These are phyloP conservation scores for Cossypha heuglini DNA, from an alignment of 2,797 vertebrate species.

Conservation along the genomic window DNA sequence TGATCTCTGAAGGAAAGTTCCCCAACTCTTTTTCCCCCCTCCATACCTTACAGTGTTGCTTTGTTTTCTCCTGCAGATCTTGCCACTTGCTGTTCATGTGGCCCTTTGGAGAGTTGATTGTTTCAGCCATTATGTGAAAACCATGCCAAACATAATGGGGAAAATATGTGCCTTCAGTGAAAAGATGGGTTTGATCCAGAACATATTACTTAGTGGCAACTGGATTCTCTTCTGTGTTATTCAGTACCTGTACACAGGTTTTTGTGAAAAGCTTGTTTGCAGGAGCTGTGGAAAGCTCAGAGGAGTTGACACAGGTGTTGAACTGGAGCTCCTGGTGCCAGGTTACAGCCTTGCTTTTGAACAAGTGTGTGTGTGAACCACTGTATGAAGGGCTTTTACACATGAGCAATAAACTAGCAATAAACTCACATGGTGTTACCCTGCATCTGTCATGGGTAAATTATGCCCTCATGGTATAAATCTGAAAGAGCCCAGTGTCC, in stretches of 20 bases:
- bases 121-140: not conserved
- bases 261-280: not conserved
- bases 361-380: not conserved
- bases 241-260: not conserved
- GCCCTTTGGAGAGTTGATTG: not conserved
- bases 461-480: fast-evolving
- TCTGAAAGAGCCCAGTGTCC: not conserved
- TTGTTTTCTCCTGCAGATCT: not conserved
- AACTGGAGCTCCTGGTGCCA: not conserved
- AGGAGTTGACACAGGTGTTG: not conserved
- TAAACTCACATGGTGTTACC: not conserved
- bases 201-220: not conserved
- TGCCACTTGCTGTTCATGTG: not conserved
- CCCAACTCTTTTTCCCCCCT: not conserved
- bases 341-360: not conserved
- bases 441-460: not conserved
- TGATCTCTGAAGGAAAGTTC: not conserved
- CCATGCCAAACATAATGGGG: not conserved
- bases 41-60: not conserved
- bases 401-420: not conserved
- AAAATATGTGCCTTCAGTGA: not conserved
- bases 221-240: not conserved
- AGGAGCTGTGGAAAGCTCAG: not conserved
- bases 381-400: not conserved
- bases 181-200: not conserved